These are phyloP conservation scores for Anguilla anguilla DNA, from an alignment of 2,797 vertebrate genomes.

Conservation along the genomic window DNA sequence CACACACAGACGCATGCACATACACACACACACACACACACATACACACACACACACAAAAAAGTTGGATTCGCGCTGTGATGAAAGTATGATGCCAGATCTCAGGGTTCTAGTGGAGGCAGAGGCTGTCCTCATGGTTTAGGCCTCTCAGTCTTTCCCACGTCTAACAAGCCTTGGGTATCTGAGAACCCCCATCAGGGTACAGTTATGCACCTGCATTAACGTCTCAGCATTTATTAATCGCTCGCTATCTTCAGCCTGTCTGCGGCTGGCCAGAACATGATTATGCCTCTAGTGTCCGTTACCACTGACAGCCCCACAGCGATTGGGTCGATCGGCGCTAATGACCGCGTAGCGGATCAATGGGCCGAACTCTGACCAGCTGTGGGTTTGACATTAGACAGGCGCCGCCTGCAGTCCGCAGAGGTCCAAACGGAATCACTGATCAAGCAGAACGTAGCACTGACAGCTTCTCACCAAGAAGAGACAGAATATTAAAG, in stretches of 20 bases:
- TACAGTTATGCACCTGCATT: background rate
- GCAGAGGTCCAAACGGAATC: background rate
- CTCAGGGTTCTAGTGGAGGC: background rate
- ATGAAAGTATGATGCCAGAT: background rate
- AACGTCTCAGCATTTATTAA: slow-evolving; percentile 4
- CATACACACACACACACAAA: background rate
- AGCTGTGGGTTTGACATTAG: background rate
- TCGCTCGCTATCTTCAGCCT: background rate
- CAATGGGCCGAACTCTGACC: background rate
- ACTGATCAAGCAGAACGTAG: background rate
- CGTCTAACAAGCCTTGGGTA: background rate
- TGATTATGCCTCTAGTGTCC: background rate
- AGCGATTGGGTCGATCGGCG: background rate
- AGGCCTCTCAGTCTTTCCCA: background rate
- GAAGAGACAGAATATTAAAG: background rate
- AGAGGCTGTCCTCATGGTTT: background rate
- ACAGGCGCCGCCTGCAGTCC: background rate
- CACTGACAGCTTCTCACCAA: background rate
- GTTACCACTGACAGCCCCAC: background rate
- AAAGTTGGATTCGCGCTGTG: background rate
- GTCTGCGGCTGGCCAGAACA: background rate
- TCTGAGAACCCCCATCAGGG: background rate
- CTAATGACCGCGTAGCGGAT: background rate
- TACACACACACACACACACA: background rate
- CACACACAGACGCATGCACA: background rate